Base-by-base conservation (phyloP, 1,140 invertebrate species). In the Chionoecetes opilio region DNA sequence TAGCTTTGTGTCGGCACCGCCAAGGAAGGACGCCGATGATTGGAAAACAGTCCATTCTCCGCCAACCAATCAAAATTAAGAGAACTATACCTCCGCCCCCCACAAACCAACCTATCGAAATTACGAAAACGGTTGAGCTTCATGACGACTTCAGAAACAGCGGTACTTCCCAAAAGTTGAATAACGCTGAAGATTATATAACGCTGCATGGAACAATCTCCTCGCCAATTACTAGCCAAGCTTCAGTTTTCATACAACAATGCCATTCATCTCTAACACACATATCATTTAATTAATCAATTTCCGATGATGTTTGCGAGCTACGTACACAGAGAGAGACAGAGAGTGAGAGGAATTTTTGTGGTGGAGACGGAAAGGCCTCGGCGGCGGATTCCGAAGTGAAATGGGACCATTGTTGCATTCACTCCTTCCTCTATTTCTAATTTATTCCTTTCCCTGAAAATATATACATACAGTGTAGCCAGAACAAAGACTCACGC, bases 221-320 rank as follows among this genome's bases (percentile, higher is more conserved):
- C 21, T 17, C 35, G 84, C 92, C 92, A 93, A 93, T 93, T 93
- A 93, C 92, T 86, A 87, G 82, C 92, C 92, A 41, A 93, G 75
- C 91, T 93, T 84, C 82, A 84, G 92, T 85, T 93, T 93, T 93
- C 84, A 86, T 82, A 86, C 92, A 93, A 93, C 92, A 93, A 93
- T 93, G 84, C 92, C 82, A 93, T 93, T 93, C 92, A 93, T 93
- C 92, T 93, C 82, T 14, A 93, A 93, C 92, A 93, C 92, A 93
- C 84, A 93, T 93, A 93, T 93, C 91, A 93, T 93, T 93, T 93
- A 85, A 93, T 93, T 93, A 93, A 84, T 93, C 91, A 93, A 85
- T 93, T 37, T 38, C 91, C 34, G 91, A 85, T 85, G 82, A 93
- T 37, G 91, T 85, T 93, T 93, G 63, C 35, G 82, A 84, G 82